Conservation (phyloP, 2,888 invertebrate genomes). For the Asteroscopus sphinx region DNA sequence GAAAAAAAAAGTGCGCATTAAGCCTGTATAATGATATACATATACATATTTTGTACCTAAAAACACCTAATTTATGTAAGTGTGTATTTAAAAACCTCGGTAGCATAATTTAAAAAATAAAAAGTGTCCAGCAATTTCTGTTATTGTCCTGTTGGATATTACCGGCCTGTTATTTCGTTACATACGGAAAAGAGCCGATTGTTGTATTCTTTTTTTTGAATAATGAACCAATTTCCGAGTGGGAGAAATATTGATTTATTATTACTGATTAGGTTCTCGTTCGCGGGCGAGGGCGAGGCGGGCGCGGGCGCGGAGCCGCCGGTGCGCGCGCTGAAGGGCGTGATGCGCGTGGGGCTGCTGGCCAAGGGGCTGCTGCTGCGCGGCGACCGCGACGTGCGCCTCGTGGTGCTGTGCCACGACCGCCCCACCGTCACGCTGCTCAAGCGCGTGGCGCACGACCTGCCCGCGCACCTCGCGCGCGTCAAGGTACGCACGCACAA, state of each 20-base stretch:
- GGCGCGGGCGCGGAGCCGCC: constrained; percentile 81
- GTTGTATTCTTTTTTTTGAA: no score
- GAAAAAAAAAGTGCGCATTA: no score
- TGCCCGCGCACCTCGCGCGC: constrained; percentile 94
- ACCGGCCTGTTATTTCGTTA: no score
- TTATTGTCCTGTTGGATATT: no score
- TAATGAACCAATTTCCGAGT: no score
- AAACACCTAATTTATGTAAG: no score
- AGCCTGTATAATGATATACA: no score
- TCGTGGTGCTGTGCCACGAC: constrained; percentile 98
- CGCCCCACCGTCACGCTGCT: constrained; percentile 97
- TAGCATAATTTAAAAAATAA: no score
- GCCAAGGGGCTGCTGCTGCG: constrained; percentile 94
- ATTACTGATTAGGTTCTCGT: constrained; percentile 85
- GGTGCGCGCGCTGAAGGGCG: constrained; percentile 96
- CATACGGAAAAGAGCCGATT: no score
- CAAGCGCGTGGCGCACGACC: constrained; percentile 95
- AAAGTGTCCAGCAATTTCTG: no score
- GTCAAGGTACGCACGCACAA: constrained; percentile 76
- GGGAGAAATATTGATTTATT: neutral
- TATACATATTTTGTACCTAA: no score
- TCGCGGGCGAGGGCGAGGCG: constrained; percentile 78
- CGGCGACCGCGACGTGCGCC: constrained; percentile 96
- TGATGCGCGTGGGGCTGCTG: constrained; percentile 97
- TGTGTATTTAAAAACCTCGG: no score